phyloP scores from a whole-genome alignment of 2,113 vertebrate genomes.

The Conger conger region DNA sequence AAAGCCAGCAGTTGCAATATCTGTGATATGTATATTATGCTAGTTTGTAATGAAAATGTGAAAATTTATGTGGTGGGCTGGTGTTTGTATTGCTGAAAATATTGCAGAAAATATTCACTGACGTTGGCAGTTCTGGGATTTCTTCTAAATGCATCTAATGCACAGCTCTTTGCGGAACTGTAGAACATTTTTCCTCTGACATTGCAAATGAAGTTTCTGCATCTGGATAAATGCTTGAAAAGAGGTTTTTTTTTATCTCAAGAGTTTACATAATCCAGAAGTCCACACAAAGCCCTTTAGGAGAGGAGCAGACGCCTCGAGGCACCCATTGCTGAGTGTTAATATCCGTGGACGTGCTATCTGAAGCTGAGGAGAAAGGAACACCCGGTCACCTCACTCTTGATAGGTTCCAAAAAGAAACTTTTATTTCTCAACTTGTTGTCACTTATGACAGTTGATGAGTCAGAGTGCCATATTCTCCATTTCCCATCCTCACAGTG shows the following conservation, averaged over 20 bases:
- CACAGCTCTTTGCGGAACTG: background rate
- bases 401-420: slow-evolving; percentile 3
- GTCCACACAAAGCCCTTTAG: background rate
- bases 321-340: background rate
- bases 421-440: background rate
- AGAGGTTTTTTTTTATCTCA: background rate
- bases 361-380: background rate
- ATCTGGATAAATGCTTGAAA: background rate
- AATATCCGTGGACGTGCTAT: background rate
- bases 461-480: slow-evolving; percentile 13
- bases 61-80: background rate
- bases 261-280: background rate
- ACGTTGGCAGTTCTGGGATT: background rate
- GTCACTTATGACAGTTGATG: background rate
- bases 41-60: background rate
- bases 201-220: background rate
- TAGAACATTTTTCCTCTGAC: background rate
- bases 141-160: background rate
- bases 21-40: background rate
- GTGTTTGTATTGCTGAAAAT: background rate
- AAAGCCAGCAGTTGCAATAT: background rate
- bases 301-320: background rate
- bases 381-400: background rate
- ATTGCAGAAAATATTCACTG: background rate
- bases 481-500: background rate